Evolutionary conservation across 1,140 invertebrate species (phyloP).

Genomic region (Drosophila tropicalis): DNA sequence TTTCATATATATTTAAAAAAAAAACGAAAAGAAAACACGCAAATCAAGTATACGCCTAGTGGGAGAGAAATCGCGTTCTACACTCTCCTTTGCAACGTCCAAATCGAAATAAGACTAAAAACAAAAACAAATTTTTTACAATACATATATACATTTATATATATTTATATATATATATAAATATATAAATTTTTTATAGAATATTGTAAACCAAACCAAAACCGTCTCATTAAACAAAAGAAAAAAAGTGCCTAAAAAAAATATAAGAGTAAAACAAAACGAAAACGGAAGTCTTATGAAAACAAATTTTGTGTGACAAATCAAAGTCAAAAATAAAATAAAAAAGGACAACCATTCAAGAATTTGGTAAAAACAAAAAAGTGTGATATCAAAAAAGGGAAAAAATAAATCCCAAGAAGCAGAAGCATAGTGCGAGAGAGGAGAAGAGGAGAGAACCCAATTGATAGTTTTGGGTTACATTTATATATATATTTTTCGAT

Average conservation of each 20-base stretch:
- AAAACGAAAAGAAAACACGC: conserved; percentile 20
- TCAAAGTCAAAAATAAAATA: conserved; percentile 1
- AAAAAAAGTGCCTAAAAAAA: conserved; percentile 61
- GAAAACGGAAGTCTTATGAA: conserved; percentile 50
- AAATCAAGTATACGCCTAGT: conserved; percentile 36
- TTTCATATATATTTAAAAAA: conserved; percentile 28
- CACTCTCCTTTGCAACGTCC: conserved; percentile 42
- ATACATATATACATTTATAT: neutral
- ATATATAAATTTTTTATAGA: conserved; percentile 34
- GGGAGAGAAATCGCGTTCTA: conserved; percentile 36
- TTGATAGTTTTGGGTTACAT: neutral
- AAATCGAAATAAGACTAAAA: conserved; percentile 41
- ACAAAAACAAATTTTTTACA: conserved; percentile 24
- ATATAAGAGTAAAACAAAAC: conserved; percentile 28
- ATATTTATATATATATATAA: conserved; percentile 10
- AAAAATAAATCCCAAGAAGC: conserved; percentile 14
- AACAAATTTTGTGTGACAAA: conserved; percentile 11
- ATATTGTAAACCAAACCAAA: conserved; percentile 67
- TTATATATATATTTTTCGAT: neutral
- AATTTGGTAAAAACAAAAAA: conserved; percentile 11
- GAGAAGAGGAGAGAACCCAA: neutral
- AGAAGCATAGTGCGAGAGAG: too few species aligned
- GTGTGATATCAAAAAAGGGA: conserved; percentile 47
- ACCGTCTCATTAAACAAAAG: conserved; percentile 60
- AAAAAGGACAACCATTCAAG: neutral